Evolutionary conservation across 2,113 vertebrate genomes (phyloP).

Genomic region (Tetraodon nigroviridis): DNA sequence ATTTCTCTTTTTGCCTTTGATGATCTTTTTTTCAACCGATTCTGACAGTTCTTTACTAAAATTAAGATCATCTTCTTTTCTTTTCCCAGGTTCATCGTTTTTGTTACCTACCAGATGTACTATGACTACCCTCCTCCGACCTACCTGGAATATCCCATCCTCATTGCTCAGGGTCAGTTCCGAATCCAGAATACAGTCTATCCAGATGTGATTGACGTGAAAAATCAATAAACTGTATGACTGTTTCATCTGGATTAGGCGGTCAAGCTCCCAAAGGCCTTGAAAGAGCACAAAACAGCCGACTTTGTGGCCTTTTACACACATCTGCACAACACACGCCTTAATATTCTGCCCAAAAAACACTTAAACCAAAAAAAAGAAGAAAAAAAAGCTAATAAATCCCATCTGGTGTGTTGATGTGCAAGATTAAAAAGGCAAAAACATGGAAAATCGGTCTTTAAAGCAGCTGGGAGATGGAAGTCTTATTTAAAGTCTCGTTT

Average conservation of each 20-base stretch:
- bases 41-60: no score
- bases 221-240: no score
- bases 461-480: not conserved
- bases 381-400: no score
- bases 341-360: not conserved
- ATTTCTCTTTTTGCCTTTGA: no score
- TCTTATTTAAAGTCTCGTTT: no score
- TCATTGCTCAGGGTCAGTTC: constrained; percentile 87
- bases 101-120: constrained; percentile 91
- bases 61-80: not conserved
- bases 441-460: not conserved
- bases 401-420: no score
- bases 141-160: constrained; percentile 90
- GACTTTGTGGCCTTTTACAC: not conserved
- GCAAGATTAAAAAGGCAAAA: no score
- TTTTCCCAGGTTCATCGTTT: constrained; percentile 82
- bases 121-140: constrained; percentile 86
- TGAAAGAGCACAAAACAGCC: no score
- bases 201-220: no score
- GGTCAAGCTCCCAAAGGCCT: not conserved
- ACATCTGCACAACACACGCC: no score
- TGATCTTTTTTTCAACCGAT: no score
- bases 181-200: not conserved
- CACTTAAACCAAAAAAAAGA: not conserved
- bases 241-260: no score